Conservation (phyloP, 2,888 invertebrate genomes). For the Epinotia brunnichana region DNA sequence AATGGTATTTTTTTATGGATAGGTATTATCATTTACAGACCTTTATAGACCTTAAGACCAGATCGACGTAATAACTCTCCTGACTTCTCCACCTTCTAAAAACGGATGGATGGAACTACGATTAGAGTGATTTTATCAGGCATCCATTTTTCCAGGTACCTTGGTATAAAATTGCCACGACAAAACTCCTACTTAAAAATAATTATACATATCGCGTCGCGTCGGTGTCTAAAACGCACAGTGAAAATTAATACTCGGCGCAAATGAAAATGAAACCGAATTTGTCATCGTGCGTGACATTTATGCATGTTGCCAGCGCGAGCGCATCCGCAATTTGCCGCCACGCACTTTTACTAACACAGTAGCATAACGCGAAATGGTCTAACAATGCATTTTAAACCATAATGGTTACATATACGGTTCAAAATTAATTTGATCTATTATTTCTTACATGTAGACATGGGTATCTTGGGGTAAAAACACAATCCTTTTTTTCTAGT, state of each 20-base stretch:
- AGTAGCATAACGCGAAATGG: background rate
- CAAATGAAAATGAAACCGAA: slow-evolving; percentile 41
- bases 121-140: no score
- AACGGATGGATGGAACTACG: no score
- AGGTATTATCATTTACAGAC: no score
- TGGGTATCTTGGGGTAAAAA: background rate
- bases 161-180: no score
- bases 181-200: no score
- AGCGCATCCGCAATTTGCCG: slow-evolving; percentile 38
- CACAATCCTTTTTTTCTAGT: background rate
- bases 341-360: slow-evolving; percentile 11
- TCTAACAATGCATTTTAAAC: background rate
- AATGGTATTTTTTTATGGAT: no score
- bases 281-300: slow-evolving; percentile 38
- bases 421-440: background rate
- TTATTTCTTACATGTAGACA: background rate
- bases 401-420: background rate
- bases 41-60: no score
- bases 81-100: no score
- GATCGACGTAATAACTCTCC: no score
- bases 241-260: slow-evolving; percentile 22
- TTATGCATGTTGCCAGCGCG: slow-evolving; percentile 20
- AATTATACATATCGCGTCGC: no score
- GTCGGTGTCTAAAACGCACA: background rate
- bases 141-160: no score